Evolutionary conservation across 2,888 invertebrate genomes (phyloP).

Genomic region (Protula sp.): DNA sequence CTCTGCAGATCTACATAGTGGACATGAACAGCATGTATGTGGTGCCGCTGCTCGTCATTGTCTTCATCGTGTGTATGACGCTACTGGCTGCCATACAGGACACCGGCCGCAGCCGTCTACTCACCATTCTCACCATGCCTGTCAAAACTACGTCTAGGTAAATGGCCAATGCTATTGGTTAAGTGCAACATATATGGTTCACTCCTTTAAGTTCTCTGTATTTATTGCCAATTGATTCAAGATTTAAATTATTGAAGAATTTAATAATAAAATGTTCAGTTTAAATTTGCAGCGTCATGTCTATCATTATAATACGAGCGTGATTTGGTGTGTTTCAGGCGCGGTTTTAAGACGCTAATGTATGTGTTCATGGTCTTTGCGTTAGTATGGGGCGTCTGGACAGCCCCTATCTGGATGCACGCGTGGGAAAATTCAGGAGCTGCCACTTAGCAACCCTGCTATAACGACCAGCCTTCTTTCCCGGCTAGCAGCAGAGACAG

Average conservation of each 20-base stretch:
- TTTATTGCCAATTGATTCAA: too few species aligned
- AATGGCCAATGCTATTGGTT: too few species aligned
- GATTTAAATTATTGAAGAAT: too few species aligned
- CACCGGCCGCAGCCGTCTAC: neutral
- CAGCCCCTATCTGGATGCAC: conserved; percentile 24
- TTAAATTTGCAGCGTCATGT: too few species aligned
- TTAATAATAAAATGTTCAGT: too few species aligned
- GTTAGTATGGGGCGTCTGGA: conserved; percentile 24
- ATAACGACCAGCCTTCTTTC: too few species aligned
- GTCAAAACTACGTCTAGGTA: neutral
- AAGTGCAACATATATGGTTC: too few species aligned
- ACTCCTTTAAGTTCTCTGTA: too few species aligned
- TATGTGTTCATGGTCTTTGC: conserved; percentile 20
- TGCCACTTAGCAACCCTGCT: neutral
- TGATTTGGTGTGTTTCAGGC: neutral
- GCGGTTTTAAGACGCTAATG: conserved; percentile 14
- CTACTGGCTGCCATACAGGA: conserved; percentile 8
- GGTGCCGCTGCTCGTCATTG: conserved; percentile 16
- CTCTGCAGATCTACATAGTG: conserved; percentile 16
- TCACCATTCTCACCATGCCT: neutral
- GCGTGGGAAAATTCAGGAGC: conserved; percentile 12
- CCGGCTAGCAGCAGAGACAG: too few species aligned
- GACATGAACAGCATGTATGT: conserved; percentile 23
- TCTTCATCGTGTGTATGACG: conserved; percentile 16
- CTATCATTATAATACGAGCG: too few species aligned